These are phyloP conservation scores for Pandemis heparana DNA, from an alignment of 2,888 invertebrate genomes.

Conservation along the genomic window DNA sequence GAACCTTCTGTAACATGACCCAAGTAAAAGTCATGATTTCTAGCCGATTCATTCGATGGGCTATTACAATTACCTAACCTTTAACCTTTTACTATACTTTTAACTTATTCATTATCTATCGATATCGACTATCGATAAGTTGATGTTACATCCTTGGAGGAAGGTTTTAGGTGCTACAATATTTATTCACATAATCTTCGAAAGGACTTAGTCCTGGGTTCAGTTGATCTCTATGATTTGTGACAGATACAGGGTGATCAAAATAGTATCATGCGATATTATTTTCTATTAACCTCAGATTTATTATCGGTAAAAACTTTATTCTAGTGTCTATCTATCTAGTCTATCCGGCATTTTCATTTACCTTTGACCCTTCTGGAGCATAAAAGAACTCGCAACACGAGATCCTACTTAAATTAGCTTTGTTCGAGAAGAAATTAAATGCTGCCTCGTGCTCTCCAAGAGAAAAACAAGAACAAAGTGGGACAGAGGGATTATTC, in stretches of 20 bases:
- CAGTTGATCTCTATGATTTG: constrained; percentile 54
- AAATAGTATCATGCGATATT: background rate
- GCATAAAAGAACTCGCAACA: constrained; percentile 3
- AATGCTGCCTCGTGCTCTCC: background rate
- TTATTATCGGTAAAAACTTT: no score
- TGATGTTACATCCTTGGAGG: constrained; percentile 11
- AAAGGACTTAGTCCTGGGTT: constrained; percentile 54
- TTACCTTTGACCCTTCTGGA: background rate
- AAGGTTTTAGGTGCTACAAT: constrained; percentile 67
- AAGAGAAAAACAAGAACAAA: background rate
- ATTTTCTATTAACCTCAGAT: no score
- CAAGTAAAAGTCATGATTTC: no score
- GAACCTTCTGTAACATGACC: no score
- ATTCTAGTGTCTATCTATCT: no score
- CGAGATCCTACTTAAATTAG: constrained; percentile 4
- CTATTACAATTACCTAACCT: no score
- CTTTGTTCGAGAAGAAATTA: constrained; percentile 10
- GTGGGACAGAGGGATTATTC: background rate
- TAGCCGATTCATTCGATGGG: no score
- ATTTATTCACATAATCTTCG: constrained; percentile 79
- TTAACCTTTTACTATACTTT: no score
- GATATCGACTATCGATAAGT: constrained; percentile 4
- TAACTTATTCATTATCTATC: background rate
- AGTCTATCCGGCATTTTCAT: background rate
- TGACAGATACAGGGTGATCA: constrained; percentile 53